Evolutionary conservation across 2,113 vertebrate genomes (phyloP), one percentile per base, ranked within the genome.

Genomic region (Gambusia affinis): DNA sequence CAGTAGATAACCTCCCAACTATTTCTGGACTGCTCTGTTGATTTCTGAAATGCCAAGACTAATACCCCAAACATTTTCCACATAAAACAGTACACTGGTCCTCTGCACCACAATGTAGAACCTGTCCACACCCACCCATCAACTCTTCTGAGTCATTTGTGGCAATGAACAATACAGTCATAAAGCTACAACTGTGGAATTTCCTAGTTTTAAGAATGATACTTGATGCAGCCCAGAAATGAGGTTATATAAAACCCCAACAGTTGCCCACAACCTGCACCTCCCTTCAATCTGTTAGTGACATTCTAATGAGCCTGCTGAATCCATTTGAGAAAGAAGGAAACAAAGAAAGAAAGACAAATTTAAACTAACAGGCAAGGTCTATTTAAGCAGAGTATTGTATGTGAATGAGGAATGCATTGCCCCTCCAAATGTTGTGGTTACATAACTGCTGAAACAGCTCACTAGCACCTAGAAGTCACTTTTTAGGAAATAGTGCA

Each of bases 111-210:
- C 42, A 67, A 62, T 42, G 75, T 44, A 85, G 75, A 86, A 64
- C 62, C 39, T 67, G 68, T 81, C 37, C 39, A 63, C 68, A 44
- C 64, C 67, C 66, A 51, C 51, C 47, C 44, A 73, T 71, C 57
- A 19, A 47, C 64, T 62, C 64, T 37, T 3, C 54, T 64, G 67
- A 74, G 79, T 86, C 73, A 82, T 44, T 60, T 64, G 77, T 78
- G 64, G 70, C 60, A 88, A 87, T 65, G 51, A 57, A 57, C 51
- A 4, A 69, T 31, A 68, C 47, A 64, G 72, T 80, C 37, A 62
- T 29, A 1, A 62, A 4, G 31, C 35, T 30, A 64, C 33, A 54
- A 54, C 24, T 22, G 63, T 42, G 27, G 62, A 70, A 68, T 24
- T 68, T 33, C 33, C 24, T 17, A 10, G 28, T n/a, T 81, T 85